Conservation (phyloP, 2,113 vertebrate species). For the Gadus chalcogrammus region DNA sequence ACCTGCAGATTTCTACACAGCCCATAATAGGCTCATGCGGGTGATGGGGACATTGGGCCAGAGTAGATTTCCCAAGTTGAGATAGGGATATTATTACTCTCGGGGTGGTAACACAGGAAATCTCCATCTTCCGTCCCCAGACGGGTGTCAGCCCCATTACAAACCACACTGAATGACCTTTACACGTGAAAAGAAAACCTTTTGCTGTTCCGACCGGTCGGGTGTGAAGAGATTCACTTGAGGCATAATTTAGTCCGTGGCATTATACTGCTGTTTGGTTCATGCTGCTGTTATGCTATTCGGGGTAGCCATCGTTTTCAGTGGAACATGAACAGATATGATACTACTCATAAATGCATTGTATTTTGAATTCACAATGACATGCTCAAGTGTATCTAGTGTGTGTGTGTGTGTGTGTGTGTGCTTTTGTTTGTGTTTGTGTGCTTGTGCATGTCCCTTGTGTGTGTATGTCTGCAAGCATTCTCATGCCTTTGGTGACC, state of each 20-base stretch:
- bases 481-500: no score
- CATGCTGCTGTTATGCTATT: no score
- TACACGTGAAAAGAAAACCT: conserved; percentile 57
- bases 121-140: conserved; percentile 72
- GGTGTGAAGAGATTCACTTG: conserved; percentile 42
- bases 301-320: no score
- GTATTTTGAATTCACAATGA: not conserved
- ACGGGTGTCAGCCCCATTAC: conserved; percentile 74
- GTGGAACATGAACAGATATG: no score
- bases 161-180: conserved; percentile 72
- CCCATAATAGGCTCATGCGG: conserved; percentile 68
- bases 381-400: no score
- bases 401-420: no score
- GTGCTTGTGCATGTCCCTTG: no score
- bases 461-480: no score
- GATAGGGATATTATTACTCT: conserved; percentile 77
- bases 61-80: conserved; percentile 77
- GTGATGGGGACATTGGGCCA: conserved; percentile 66
- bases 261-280: conserved; percentile 43
- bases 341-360: conserved; percentile 33
- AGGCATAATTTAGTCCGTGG: conserved; percentile 49
- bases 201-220: conserved; percentile 48
- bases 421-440: no score
- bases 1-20: conserved; percentile 71
- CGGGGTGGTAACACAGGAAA: conserved; percentile 67